Percentiles rank a stretch among this genome's conserved stretches.
Evolutionary conservation across 2,888 invertebrate species (phyloP).

Genomic region (Monoplex corrugatus): DNA sequence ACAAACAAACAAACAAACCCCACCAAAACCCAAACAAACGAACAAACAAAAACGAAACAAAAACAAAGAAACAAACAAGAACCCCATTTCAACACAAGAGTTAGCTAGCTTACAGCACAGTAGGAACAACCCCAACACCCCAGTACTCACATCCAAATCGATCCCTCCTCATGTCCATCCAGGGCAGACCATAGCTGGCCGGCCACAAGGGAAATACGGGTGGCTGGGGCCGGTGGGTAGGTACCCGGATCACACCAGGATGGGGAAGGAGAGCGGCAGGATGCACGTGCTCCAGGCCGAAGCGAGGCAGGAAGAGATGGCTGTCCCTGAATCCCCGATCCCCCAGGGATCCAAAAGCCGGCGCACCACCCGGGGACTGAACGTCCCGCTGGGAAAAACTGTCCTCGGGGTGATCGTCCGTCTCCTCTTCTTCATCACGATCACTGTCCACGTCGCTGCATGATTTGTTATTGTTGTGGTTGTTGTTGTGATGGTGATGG

Average conservation of each 20-base stretch:
- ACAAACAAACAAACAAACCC: background rate
- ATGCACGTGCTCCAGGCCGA: conserved; percentile 39
- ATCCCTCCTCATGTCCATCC: conserved; percentile 78
- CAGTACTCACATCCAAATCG: conserved; percentile 74
- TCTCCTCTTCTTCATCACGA: background rate
- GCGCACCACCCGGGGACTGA: background rate
- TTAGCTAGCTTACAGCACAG: no score
- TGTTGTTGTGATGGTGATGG: background rate
- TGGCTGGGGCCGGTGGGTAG: conserved; percentile 71
- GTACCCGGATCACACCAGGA: conserved; percentile 69
- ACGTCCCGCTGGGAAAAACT: background rate
- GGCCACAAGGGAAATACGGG: conserved; percentile 66
- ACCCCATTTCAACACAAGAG: background rate
- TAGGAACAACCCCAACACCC: background rate
- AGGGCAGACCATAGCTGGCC: conserved; percentile 71
- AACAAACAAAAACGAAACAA: background rate
- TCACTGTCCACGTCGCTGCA: conserved; percentile 38
- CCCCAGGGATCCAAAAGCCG: background rate
- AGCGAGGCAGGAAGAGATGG: conserved; percentile 32
- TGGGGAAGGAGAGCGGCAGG: conserved; percentile 47
- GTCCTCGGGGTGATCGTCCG: background rate
- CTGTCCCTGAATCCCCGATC: conserved; percentile 22
- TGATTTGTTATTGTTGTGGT: conserved; percentile 5
- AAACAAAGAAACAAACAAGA: background rate
- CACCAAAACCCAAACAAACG: background rate